These are phyloP conservation scores for Coenonympha arcania DNA, from an alignment of 2,888 invertebrate genomes.

Conservation along the genomic window DNA sequence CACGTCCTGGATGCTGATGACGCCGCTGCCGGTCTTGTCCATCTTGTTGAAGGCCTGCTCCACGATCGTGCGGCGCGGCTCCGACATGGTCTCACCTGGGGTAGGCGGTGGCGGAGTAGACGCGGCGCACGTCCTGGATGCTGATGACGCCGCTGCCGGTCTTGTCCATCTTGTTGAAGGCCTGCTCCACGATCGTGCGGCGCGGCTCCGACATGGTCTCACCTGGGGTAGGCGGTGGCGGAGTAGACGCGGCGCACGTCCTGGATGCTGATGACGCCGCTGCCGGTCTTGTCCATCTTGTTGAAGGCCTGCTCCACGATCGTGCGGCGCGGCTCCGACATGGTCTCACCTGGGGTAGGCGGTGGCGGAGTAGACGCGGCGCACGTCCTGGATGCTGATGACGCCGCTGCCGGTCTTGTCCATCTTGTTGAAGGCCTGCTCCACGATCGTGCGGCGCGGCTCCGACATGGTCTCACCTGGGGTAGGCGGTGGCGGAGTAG, in stretches of 20 bases:
- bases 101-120: conserved; percentile 87
- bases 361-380: conserved; percentile 85
- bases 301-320: too few relatives aligned
- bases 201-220: too few relatives aligned
- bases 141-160: conserved; percentile 88
- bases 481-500: too few relatives aligned
- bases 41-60: conserved; percentile 88
- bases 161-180: conserved; percentile 89
- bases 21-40: conserved; percentile 88
- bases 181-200: conserved; percentile 82
- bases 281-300: too few relatives aligned
- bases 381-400: conserved; percentile 84
- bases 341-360: conserved; percentile 84
- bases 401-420: conserved; percentile 90
- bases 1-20: conserved; percentile 84
- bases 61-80: conserved; percentile 80
- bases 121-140: conserved; percentile 82
- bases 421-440: conserved; percentile 87
- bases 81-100: conserved; percentile 82
- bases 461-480: too few relatives aligned
- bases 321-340: too few relatives aligned
- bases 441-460: conserved; percentile 81
- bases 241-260: too few relatives aligned
- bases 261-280: too few relatives aligned
- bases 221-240: too few relatives aligned